These are phyloP conservation scores for Tortricodes alternella DNA, from an alignment of 2,888 invertebrate genomes.

Conservation along the genomic window DNA sequence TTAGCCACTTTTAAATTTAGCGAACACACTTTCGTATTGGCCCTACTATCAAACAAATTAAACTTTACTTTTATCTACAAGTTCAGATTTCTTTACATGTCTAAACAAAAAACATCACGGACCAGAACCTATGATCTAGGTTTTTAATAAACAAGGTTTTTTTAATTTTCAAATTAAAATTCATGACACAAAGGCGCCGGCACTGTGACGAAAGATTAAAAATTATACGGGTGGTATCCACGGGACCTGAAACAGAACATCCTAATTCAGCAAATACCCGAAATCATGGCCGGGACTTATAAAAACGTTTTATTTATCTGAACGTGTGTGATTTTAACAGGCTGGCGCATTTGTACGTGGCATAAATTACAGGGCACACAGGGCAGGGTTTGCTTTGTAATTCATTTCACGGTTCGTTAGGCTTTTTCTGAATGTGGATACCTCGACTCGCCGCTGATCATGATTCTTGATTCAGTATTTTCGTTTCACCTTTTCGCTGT, in stretches of 20 bases:
- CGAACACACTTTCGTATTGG: too few relatives aligned
- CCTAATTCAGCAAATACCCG: constrained; percentile 28
- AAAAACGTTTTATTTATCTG: constrained; percentile 33
- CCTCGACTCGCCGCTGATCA: constrained; percentile 19
- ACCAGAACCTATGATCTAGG: too few relatives aligned
- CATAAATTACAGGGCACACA: constrained; percentile 34
- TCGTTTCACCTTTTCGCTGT: constrained; percentile 14
- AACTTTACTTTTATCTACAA: too few relatives aligned
- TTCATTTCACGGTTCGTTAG: constrained; percentile 39
- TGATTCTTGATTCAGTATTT: constrained; percentile 22
- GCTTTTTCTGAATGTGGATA: constrained; percentile 31
- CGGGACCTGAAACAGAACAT: constrained; percentile 11
- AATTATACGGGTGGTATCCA: constrained; percentile 4
- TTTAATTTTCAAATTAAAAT: neutral
- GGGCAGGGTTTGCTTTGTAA: constrained; percentile 33
- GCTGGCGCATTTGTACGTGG: constrained; percentile 31
- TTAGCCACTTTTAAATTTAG: too few relatives aligned
- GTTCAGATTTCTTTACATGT: too few relatives aligned
- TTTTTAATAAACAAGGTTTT: neutral
- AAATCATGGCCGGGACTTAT: constrained; percentile 28
- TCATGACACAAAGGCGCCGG: neutral
- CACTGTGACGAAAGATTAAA: neutral
- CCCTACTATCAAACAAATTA: too few relatives aligned
- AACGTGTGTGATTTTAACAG: constrained; percentile 35
- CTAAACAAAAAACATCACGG: too few relatives aligned